Evolutionary conservation across 1,140 invertebrate species (phyloP), one percentile per base, ranked within the genome.

Genomic region (Caenorhabditis briggsae): DNA sequence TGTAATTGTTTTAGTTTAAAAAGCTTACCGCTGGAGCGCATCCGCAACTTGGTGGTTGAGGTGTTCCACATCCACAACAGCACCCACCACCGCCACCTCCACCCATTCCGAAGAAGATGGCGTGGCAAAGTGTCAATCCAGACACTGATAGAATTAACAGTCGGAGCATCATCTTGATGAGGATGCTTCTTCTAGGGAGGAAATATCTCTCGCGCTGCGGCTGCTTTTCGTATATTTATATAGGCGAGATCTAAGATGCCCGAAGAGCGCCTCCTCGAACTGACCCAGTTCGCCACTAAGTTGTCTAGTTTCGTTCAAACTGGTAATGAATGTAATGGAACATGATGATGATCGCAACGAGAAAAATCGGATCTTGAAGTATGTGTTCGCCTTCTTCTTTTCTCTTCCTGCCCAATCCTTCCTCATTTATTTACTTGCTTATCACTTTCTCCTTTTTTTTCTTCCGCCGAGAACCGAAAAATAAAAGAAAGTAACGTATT

Each of bases 31-130:
- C 70, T 20, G 70, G 70, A 78, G 70, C 64, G 43, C 86, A 87
- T 33, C 86, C 86, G 46, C 86, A 87, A 82, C 64, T 84, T 25
- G 86, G 33, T 14, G 86, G 65, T 46, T 87, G 86, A 3, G 86
- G 86, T 55, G 83, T 84, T 23, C 82, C 82, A 82, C 86, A 87
- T 20, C 86, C 86, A 65, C 86, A 84, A 56, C 86, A 87, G 48
- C 86, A 87, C 0, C 86, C 86, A 16, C 86, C 86, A 33, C 86
- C 86, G 7, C 64, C 61, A 48, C 82, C 64, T 70, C 64, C 64
- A 25, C 70, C 70, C 70, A 78, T 78, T 23, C 70, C 70, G 46
- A 78, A 78, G 70, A 78, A 78, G 18, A 78, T 78, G 6, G 70
- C 43, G 8, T 78, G 46, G n/a, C 46, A 48, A 2, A 50, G 70